Conservation (phyloP, 2,888 invertebrate species). For the Sclerodermus sp. region DNA sequence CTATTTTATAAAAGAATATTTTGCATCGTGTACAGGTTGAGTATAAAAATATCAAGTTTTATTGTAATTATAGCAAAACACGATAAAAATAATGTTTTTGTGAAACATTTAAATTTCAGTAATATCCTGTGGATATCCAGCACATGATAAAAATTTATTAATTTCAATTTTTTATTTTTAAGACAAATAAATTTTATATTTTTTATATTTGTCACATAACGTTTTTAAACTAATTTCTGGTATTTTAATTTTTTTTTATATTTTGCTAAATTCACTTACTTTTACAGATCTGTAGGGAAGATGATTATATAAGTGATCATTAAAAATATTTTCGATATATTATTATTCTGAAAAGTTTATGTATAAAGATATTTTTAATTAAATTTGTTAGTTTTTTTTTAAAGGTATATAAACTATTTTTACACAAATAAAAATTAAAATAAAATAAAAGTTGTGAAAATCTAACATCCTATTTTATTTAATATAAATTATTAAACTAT, state of each 20-base stretch:
- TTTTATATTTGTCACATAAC: conserved; percentile 3
- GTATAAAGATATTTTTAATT: not conserved
- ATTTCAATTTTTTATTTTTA: not conserved
- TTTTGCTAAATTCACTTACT: conserved; percentile 18
- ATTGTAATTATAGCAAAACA: too few relatives aligned
- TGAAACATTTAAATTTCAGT: conserved; percentile 47
- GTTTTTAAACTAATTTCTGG: conserved; percentile 4
- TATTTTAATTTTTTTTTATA: too few relatives aligned
- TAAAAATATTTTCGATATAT: not conserved
- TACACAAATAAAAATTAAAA: too few relatives aligned
- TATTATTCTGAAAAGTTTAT: not conserved
- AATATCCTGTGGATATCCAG: conserved; percentile 20
- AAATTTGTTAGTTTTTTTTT: too few relatives aligned
- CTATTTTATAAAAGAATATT: conserved; percentile 22
- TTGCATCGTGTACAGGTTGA: conserved; percentile 44
- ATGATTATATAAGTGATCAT: not conserved
- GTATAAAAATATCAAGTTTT: conserved; percentile 41
- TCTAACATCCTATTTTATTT: too few relatives aligned
- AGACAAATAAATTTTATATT: not conserved
- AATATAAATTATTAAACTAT: too few relatives aligned
- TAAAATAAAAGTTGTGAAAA: too few relatives aligned
- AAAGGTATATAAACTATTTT: too few relatives aligned
- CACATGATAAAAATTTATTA: conserved; percentile 13
- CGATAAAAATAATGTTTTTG: conserved; percentile 1
- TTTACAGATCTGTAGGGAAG: conserved; percentile 45